These are phyloP conservation scores for Camptogramma bilineatum DNA, from an alignment of 2,888 invertebrate genomes.

Conservation along the genomic window DNA sequence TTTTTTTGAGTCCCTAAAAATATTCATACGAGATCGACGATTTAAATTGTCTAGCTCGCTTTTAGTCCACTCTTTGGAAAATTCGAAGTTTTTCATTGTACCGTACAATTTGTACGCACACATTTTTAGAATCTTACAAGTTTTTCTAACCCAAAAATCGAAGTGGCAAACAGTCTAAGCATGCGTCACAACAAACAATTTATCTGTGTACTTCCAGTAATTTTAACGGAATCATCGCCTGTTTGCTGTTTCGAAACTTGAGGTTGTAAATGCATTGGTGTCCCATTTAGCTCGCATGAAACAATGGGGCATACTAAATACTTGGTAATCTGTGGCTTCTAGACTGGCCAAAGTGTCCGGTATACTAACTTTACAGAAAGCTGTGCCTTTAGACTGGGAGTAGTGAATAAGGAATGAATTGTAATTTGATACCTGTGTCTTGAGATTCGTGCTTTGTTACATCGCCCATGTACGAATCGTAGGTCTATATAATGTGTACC, in stretches of 20 bases:
- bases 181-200: conserved; percentile 10
- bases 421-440: neutral
- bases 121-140: neutral
- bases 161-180: neutral
- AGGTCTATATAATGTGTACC: too few species aligned
- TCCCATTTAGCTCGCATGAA: conserved; percentile 23
- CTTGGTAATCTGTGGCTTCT: conserved; percentile 1
- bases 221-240: conserved; percentile 16
- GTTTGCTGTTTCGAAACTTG: conserved; percentile 27
- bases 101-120: neutral
- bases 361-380: neutral
- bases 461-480: neutral
- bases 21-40: too few species aligned
- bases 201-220: conserved; percentile 1
- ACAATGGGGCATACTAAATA: conserved; percentile 10
- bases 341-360: neutral
- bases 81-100: too few species aligned
- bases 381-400: neutral
- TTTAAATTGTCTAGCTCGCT: too few species aligned
- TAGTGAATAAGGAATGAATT: neutral
- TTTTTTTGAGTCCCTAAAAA: too few species aligned
- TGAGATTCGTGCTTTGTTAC: neutral
- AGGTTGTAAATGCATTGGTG: conserved; percentile 24
- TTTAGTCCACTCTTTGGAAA: too few species aligned
- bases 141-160: neutral